Evolutionary conservation across 2,113 vertebrate genomes (phyloP).

Genomic region (Pangasianodon gigas): DNA sequence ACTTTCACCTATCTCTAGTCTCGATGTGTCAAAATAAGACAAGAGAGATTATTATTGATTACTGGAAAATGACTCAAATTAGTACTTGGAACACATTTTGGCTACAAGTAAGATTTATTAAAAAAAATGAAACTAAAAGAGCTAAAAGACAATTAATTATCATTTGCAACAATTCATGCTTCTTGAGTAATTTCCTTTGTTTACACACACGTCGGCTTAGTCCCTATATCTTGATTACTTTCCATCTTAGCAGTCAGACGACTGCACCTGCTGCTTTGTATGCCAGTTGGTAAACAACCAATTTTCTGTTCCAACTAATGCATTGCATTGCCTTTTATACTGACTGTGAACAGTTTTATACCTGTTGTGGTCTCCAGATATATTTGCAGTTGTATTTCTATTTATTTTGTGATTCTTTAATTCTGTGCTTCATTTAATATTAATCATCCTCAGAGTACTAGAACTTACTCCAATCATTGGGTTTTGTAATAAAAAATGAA

Average conservation of each 20-base stretch:
- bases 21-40: not conserved
- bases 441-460: not conserved
- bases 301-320: not conserved
- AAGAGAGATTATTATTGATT: not conserved
- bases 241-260: not conserved
- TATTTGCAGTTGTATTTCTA: not conserved
- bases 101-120: not conserved
- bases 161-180: not conserved
- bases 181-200: not conserved
- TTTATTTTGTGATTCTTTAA: not conserved
- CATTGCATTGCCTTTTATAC: not conserved
- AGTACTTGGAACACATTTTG: not conserved
- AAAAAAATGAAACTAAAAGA: not conserved
- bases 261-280: not conserved
- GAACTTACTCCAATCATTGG: not conserved
- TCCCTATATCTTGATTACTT: not conserved
- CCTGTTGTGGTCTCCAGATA: not conserved
- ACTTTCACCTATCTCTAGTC: not conserved
- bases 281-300: not conserved
- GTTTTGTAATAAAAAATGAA: not conserved
- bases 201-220: not conserved
- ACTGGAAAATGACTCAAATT: not conserved
- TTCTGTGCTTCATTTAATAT: not conserved
- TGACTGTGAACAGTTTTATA: not conserved
- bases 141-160: not conserved